phyloP scores from a whole-genome alignment of 2,888 invertebrate genomes.

The Cerceris ruficornis region DNA sequence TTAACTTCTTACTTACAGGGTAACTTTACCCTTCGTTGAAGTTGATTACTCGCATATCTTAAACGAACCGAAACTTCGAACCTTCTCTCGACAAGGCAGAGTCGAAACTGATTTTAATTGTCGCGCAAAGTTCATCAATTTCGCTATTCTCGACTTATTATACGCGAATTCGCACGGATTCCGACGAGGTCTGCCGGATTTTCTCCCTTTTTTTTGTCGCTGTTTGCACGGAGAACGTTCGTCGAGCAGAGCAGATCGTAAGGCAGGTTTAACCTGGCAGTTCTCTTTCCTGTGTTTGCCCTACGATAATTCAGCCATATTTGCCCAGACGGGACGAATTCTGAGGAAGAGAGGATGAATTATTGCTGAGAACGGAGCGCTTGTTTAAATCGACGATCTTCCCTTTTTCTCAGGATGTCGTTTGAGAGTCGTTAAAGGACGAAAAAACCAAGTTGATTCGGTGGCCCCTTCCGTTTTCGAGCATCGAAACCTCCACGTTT shows the following conservation, averaged over 20 bases:
- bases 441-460: no score
- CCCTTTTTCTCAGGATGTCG: background rate
- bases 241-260: slow-evolving; percentile 38
- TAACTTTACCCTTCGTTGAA: no score
- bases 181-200: slow-evolving; percentile 39
- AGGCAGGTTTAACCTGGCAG: slow-evolving; percentile 51
- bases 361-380: slow-evolving; percentile 52
- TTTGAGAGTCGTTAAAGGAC: background rate
- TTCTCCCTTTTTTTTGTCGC: slow-evolving; percentile 29
- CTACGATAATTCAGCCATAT: slow-evolving; percentile 63
- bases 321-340: slow-evolving; percentile 62
- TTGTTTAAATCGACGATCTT: slow-evolving; percentile 44
- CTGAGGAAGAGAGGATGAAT: slow-evolving; percentile 48
- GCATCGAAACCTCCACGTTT: no score
- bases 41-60: no score
- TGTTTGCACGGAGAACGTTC: slow-evolving; percentile 60
- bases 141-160: slow-evolving; percentile 37
- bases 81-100: no score
- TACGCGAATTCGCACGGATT: slow-evolving; percentile 11
- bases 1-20: no score
- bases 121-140: slow-evolving; percentile 38
- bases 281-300: slow-evolving; percentile 53
- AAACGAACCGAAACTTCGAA: no score
- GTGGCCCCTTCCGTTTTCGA: no score
- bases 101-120: background rate